Conservation (phyloP, 2,888 invertebrate genomes). For the Balanococcus diminutus region DNA sequence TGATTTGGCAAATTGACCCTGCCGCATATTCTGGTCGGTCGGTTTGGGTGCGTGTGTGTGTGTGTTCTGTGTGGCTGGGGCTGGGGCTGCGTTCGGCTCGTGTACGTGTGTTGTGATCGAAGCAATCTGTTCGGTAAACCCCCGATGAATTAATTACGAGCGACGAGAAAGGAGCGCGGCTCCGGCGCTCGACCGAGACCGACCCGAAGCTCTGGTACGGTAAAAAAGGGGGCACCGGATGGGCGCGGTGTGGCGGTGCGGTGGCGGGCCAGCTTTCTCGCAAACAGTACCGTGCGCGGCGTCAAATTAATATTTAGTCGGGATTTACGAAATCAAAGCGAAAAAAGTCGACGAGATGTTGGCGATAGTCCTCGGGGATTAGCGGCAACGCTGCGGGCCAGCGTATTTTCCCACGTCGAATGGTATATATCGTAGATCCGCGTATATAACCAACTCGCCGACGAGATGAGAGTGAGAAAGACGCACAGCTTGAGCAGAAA, state of each 20-base stretch:
- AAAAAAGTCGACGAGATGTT: conserved; percentile 19
- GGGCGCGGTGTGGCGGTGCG: too few species aligned
- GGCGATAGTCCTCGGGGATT: conserved; percentile 9
- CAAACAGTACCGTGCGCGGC: not conserved
- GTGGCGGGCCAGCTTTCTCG: not conserved
- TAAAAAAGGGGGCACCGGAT: not conserved
- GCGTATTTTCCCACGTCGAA: conserved; percentile 3
- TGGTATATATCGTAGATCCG: not conserved
- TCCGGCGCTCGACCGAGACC: too few species aligned
- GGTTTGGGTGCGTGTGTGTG: not conserved
- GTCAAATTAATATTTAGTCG: conserved; percentile 23
- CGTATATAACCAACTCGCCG: not conserved
- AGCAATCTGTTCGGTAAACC: conserved; percentile 47
- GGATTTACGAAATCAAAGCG: conserved; percentile 26
- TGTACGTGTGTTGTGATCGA: conserved; percentile 36
- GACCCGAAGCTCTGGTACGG: not conserved
- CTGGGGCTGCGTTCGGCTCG: not conserved
- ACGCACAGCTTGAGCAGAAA: not conserved
- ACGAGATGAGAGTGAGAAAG: not conserved
- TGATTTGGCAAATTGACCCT: conserved; percentile 48
- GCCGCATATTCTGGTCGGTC: not conserved
- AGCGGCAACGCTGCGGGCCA: conserved; percentile 20
- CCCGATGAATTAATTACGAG: conserved; percentile 40
- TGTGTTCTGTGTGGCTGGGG: too few species aligned
- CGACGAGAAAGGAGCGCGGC: not conserved